Base-by-base conservation (phyloP, 2,888 invertebrate species). In the Habroteleia sp. region DNA sequence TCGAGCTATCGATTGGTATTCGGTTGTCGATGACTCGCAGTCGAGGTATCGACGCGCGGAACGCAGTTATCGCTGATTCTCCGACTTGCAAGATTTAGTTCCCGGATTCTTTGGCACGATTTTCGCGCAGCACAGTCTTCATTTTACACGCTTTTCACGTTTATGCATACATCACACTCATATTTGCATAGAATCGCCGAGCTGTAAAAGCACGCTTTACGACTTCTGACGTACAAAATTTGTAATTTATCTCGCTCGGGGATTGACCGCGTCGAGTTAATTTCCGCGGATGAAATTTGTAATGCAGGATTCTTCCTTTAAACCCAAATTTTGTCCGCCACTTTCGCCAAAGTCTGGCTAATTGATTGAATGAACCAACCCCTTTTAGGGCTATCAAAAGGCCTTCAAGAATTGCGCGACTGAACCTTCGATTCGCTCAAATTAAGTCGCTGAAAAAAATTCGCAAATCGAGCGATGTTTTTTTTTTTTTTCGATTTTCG, bases 1-100 rank as follows among this genome's bases (percentile, higher is more conserved):
- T 13, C 60, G 52, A 31, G 35, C 7, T 31, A 66, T 52, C 65
- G 65, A 73, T 73, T 66, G 58, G 60, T 73, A 66, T 66, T 66
- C 44, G 66, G 46, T 13, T 68, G 58, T 52, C 39, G 10, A 3
- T n/a, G 25, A 20, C 13, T 20, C 39, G 63, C 25, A 25, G 39
- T 39, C 35, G 33, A 14, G 10, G 27, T 29, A 6, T 35, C 48
- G 58, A 14, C 35, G 23, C 6, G 41, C 10, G 58, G 25, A 50
- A 68, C 58, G 48, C 50, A 48, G 58, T 58, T 33, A 42, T 73
- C 65, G 50, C 20, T 35, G 42, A 6, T 39, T 46, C 58, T 56
- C 73, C 52, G 52, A 73, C 58, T 46, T 41, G 8, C 37, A 42
- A 39, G 58, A 58, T 68, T 60, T 39, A 60, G 60, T 60, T 73